Conservation (phyloP, 2,888 invertebrate species). For the Chironomus tentans region DNA sequence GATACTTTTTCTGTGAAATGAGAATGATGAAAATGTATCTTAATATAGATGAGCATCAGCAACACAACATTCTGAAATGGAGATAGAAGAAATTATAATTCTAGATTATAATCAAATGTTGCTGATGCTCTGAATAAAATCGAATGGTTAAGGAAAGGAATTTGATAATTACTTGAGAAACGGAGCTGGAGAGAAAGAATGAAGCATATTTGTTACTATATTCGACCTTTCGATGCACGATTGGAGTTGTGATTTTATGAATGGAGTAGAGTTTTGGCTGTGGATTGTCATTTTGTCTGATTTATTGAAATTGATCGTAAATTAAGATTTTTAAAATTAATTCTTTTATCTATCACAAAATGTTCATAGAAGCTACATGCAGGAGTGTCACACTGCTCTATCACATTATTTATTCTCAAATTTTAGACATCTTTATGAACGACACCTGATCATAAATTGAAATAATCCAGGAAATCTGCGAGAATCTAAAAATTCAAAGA, state of each 20-base stretch:
- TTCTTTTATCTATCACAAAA: too few species aligned
- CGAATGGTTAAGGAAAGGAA: neutral
- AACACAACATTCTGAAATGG: neutral
- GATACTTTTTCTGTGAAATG: neutral
- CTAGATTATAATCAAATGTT: slow-evolving; percentile 13
- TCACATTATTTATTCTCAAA: too few species aligned
- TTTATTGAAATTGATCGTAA: too few species aligned
- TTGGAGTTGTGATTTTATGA: too few species aligned
- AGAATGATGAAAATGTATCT: too few species aligned
- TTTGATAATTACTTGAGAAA: slow-evolving; percentile 14
- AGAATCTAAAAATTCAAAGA: too few species aligned
- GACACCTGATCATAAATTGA: too few species aligned
- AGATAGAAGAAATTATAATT: slow-evolving; percentile 7
- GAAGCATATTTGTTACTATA: neutral
- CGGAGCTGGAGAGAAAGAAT: neutral
- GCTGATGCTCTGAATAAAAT: neutral
- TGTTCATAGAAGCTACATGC: too few species aligned
- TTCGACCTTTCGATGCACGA: neutral
- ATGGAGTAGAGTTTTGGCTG: neutral
- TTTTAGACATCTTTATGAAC: too few species aligned
- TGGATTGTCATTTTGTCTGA: neutral
- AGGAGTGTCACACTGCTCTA: neutral
- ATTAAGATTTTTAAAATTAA: too few species aligned
- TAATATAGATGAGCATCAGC: too few species aligned
- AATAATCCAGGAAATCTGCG: too few species aligned